Evolutionary conservation across 2,888 invertebrate genomes (phyloP).

Genomic region (Laothoe populi): DNA sequence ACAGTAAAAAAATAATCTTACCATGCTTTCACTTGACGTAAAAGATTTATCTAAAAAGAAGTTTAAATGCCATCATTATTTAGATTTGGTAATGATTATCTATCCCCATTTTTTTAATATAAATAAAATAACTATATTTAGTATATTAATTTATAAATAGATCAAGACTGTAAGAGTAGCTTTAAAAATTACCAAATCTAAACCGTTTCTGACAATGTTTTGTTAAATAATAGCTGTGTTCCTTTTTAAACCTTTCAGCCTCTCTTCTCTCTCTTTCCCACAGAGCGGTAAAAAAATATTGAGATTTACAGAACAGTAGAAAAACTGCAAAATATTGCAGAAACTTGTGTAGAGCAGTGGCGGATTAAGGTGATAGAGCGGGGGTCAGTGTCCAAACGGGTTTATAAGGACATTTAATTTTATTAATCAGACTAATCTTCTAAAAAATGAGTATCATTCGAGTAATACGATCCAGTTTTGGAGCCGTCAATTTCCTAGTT

Average conservation of each 20-base stretch:
- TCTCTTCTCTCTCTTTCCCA: slow-evolving; percentile 24
- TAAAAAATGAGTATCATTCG: no score
- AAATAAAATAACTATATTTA: no score
- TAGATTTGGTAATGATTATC: background rate
- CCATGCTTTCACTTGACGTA: background rate
- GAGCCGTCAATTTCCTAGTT: no score
- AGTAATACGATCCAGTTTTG: no score
- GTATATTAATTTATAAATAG: no score
- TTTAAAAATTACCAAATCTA: background rate
- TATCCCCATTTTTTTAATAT: no score
- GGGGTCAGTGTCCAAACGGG: background rate
- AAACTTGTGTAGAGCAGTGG: background rate
- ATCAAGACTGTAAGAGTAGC: no score
- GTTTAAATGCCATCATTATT: background rate
- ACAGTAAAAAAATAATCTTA: slow-evolving; percentile 11
- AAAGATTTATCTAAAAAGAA: background rate
- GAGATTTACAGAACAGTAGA: background rate
- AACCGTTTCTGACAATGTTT: background rate
- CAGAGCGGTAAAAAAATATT: slow-evolving; percentile 9
- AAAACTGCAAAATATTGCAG: slow-evolving; percentile 5
- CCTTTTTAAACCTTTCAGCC: slow-evolving; percentile 14
- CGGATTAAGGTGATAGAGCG: background rate
- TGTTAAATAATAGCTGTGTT: background rate
- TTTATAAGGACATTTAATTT: no score
- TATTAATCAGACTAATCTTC: no score